phyloP scores from a whole-genome alignment of 2,888 invertebrate genomes.

The Acleris emargana region DNA sequence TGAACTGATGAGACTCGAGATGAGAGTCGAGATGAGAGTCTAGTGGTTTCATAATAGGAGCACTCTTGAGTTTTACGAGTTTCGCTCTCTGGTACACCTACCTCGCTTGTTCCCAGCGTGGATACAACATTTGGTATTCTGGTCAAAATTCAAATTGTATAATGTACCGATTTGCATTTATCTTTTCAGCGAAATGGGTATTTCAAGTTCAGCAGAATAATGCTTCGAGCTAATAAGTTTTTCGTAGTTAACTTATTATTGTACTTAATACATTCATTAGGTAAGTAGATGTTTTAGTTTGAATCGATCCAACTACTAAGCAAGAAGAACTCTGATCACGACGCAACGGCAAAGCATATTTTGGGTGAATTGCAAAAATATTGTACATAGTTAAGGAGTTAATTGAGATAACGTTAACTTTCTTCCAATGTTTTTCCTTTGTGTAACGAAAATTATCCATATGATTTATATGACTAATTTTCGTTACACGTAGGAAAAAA shows the following conservation, averaged over 20 bases:
- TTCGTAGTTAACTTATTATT: not conserved
- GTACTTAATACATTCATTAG: no score
- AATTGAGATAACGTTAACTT: no score
- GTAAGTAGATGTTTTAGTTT: no score
- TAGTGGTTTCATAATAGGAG: slow-evolving; percentile 30
- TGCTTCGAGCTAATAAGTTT: not conserved
- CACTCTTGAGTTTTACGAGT: slow-evolving; percentile 42
- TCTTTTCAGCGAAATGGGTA: slow-evolving; percentile 35
- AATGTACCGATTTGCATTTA: slow-evolving; percentile 28
- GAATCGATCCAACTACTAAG: no score
- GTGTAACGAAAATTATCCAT: no score
- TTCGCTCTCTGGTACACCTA: slow-evolving; percentile 39
- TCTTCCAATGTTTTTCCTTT: no score
- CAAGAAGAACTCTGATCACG: no score
- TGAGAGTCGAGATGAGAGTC: slow-evolving; percentile 3
- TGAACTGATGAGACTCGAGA: not conserved
- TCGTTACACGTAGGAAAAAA: no score
- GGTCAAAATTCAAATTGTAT: slow-evolving; percentile 40
- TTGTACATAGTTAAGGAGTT: no score
- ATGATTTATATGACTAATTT: no score
- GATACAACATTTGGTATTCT: slow-evolving; percentile 43
- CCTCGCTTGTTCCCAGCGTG: slow-evolving; percentile 36
- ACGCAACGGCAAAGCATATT: no score
- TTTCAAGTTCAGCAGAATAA: not conserved
- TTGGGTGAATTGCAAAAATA: no score